These are phyloP conservation scores for Drosophila neutralis DNA, from an alignment of 2,888 invertebrate species.

Conservation along the genomic window DNA sequence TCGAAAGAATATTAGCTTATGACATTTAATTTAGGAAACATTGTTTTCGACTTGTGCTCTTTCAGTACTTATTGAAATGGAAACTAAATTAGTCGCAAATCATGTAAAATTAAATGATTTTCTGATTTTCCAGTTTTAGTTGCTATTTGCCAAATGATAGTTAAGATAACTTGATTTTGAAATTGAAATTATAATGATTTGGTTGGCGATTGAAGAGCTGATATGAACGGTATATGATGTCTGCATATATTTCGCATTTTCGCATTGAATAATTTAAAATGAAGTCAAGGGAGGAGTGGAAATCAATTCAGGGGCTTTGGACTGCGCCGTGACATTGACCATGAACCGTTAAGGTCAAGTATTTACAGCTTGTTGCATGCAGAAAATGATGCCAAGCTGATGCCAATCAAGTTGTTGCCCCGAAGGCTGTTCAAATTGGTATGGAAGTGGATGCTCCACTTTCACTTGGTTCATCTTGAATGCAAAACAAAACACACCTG, in stretches of 20 bases:
- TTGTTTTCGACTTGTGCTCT: background rate
- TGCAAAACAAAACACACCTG: constrained; percentile 50
- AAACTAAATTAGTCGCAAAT: background rate
- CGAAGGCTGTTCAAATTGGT: constrained; percentile 18
- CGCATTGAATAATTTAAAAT: background rate
- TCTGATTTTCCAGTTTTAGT: background rate
- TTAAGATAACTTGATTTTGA: background rate
- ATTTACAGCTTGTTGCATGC: constrained; percentile 70
- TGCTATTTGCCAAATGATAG: background rate
- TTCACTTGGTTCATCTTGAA: constrained; percentile 30
- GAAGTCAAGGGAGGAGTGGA: background rate
- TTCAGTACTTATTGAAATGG: background rate
- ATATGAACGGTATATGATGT: background rate
- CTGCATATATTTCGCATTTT: background rate
- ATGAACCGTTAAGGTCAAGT: constrained; percentile 58
- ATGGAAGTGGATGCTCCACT: background rate
- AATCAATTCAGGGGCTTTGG: background rate
- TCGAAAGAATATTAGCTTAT: background rate
- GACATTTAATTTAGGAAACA: background rate
- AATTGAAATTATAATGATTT: background rate
- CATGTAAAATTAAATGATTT: background rate
- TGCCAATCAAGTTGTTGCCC: constrained; percentile 35
- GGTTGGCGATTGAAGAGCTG: background rate
- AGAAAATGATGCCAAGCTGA: constrained; percentile 14
- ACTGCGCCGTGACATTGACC: constrained; percentile 60